Percentiles rank a stretch among this genome's conserved stretches.
phyloP scores from a whole-genome alignment of 1,140 invertebrate species.

The Orchesella cincta region DNA sequence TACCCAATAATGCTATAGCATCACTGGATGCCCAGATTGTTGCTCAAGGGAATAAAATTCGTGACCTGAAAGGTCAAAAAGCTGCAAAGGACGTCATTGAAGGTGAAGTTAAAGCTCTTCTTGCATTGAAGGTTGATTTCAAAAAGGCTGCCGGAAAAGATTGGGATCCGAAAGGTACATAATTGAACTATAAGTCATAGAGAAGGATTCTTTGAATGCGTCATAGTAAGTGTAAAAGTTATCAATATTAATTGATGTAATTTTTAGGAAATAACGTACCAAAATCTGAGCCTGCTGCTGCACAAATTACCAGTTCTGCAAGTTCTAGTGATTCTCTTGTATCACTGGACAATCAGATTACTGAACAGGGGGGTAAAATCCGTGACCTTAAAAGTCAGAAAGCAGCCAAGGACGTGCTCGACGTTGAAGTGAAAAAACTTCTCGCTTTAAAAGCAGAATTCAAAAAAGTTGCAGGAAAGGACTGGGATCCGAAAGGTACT shows the following conservation, averaged over 20 bases:
- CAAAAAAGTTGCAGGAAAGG: constrained; percentile 71
- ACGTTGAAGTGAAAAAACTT: constrained; percentile 72
- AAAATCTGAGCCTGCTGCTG: neutral
- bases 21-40: constrained; percentile 63
- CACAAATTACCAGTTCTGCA: neutral
- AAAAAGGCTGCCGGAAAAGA: constrained; percentile 73
- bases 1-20: too few relatives aligned
- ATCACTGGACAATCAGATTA: constrained; percentile 63
- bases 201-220: neutral
- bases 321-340: constrained; percentile 20
- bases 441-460: constrained; percentile 76
- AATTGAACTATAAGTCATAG: neutral
- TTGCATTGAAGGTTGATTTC: constrained; percentile 76
- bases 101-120: constrained; percentile 70
- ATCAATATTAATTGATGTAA: constrained; percentile 42
- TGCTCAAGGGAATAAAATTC: constrained; percentile 72
- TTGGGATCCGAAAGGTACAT: constrained; percentile 54
- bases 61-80: constrained; percentile 69
- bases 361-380: constrained; percentile 72
- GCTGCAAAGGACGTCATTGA: constrained; percentile 67
- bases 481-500: constrained; percentile 58
- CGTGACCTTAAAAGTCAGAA: constrained; percentile 69
- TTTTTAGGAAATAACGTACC: constrained; percentile 20
- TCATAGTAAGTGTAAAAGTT: neutral
- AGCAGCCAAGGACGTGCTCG: constrained; percentile 64